A percentile compares a stretch with the other conserved stretches of the same genome.
Evolutionary conservation across 2,797 vertebrate genomes (phyloP).

Genomic region (Vultur gryphus): DNA sequence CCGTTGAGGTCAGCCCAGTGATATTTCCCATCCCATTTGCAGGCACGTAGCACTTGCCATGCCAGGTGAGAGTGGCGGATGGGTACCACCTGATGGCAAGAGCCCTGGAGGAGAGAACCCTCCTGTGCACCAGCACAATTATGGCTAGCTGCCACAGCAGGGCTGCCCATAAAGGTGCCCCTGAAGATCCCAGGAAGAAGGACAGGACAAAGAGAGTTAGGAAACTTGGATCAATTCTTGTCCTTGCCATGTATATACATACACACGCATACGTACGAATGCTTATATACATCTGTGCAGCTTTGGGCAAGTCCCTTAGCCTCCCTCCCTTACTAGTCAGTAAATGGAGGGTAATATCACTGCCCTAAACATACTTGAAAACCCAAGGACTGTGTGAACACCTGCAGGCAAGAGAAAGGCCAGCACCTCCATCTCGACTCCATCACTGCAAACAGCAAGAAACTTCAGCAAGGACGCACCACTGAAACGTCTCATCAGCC

Average conservation of each 20-base stretch:
- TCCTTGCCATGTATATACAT: accelerated
- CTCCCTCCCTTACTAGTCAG: background rate
- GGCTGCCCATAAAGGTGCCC: background rate
- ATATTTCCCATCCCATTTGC: background rate
- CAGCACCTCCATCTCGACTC: background rate
- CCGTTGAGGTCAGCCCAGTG: background rate
- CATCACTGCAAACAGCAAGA: background rate
- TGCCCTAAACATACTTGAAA: background rate
- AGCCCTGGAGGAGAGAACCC: background rate
- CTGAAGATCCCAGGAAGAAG: background rate
- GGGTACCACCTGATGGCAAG: background rate
- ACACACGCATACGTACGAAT: background rate
- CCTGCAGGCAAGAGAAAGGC: background rate
- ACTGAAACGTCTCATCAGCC: background rate
- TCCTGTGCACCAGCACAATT: background rate
- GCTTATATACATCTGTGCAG: background rate
- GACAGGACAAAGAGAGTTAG: background rate
- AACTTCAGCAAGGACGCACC: background rate
- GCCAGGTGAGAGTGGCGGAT: background rate
- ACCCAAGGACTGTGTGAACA: background rate
- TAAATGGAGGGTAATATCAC: background rate
- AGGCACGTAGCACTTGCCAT: accelerated
- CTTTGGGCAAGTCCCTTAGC: background rate
- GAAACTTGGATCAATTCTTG: background rate
- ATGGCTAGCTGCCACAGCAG: background rate